Evolutionary conservation across 92 coral and sea anemone species (phyloP).

Genomic region (Heteractis magnifica): DNA sequence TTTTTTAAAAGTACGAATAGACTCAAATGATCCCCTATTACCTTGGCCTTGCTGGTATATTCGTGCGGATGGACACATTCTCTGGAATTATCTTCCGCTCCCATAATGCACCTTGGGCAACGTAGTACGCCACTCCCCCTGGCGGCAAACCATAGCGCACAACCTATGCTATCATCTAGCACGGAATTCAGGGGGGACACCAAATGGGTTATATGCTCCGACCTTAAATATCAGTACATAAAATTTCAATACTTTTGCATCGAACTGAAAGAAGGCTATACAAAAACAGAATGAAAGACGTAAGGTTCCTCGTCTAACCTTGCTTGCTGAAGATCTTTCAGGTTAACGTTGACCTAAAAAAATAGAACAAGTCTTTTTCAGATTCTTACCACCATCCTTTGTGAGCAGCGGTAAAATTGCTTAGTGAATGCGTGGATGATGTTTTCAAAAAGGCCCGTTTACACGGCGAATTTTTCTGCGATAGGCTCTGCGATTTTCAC

Average conservation of each 20-base stretch:
- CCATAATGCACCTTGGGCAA: conserved; percentile 47
- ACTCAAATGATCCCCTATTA: neutral
- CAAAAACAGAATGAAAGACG: neutral
- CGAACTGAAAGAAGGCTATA: neutral
- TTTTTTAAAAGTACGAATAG: no score
- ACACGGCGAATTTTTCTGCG: no score
- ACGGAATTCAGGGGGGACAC: conserved; percentile 98
- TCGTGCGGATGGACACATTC: conserved; percentile 35
- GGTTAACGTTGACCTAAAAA: conserved; percentile 75
- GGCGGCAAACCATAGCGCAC: conserved; percentile 99
- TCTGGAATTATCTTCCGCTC: neutral
- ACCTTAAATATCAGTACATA: conserved; percentile 34
- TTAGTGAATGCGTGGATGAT: no score
- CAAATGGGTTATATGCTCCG: conserved; percentile 74
- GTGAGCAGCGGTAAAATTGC: neutral
- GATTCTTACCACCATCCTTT: neutral
- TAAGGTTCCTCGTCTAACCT: conserved; percentile 46
- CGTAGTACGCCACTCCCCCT: conserved; percentile 77
- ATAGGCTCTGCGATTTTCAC: no score
- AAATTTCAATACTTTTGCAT: neutral
- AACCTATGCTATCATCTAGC: conserved; percentile 96
- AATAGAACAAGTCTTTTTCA: neutral
- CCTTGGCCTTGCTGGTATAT: conserved; percentile 86
- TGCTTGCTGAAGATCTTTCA: conserved; percentile 77
- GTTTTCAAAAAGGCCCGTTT: no score